Percentiles rank a stretch among this genome's conserved stretches.
phyloP scores from a whole-genome alignment of 2,888 invertebrate genomes.

The Ommatoiulus sabulosus region DNA sequence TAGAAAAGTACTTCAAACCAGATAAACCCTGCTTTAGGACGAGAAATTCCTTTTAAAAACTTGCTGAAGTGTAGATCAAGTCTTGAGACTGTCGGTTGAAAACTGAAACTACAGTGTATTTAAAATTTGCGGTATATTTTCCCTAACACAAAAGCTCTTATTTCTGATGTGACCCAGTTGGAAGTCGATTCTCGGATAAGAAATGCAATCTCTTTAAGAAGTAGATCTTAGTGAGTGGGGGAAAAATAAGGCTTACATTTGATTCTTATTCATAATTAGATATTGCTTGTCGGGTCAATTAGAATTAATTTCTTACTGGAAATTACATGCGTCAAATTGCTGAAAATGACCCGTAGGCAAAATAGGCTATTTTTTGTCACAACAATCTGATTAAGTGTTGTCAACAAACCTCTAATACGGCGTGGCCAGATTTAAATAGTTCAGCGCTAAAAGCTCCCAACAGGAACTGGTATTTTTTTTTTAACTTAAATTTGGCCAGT shows the following conservation, averaged over 20 bases:
- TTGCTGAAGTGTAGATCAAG: too few relatives aligned
- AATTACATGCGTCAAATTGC: background rate
- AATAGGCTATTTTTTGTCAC: background rate
- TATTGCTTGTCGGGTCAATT: background rate
- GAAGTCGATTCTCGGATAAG: background rate
- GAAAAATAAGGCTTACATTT: too few relatives aligned
- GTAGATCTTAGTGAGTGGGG: background rate
- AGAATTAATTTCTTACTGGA: background rate
- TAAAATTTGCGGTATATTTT: too few relatives aligned
- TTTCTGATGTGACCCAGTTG: background rate
- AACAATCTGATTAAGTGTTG: slow-evolving; percentile 20
- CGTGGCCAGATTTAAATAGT: background rate
- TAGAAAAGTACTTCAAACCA: too few relatives aligned
- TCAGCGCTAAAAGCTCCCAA: background rate
- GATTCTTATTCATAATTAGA: too few relatives aligned
- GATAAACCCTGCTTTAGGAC: too few relatives aligned
- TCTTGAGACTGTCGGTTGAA: too few relatives aligned
- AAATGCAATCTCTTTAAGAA: background rate
- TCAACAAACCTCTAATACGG: background rate
- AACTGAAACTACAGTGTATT: too few relatives aligned
- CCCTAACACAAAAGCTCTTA: too few relatives aligned
- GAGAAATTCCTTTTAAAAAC: too few relatives aligned
- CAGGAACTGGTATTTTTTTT: background rate
- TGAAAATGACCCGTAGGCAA: background rate
- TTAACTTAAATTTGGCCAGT: background rate